A percentile compares a stretch with the other conserved stretches of the same genome.
phyloP scores from a whole-genome alignment of 1,140 invertebrate genomes.

The Drosophila neocordata region DNA sequence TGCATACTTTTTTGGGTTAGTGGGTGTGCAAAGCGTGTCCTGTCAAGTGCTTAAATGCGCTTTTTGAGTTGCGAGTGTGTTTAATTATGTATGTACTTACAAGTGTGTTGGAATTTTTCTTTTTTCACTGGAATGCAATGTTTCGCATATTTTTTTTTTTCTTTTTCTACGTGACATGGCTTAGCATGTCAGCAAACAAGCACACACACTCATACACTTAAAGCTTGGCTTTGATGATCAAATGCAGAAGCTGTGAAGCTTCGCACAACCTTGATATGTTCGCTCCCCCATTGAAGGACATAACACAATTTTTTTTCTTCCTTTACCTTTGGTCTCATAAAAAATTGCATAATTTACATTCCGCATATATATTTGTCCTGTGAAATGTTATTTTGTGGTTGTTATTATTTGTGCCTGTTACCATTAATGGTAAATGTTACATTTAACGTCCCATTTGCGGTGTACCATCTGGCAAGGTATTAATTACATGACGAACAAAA shows the following conservation, averaged over 20 bases:
- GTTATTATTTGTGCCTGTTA: slow-evolving; percentile 10
- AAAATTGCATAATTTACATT: slow-evolving; percentile 75
- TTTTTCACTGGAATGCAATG: slow-evolving; percentile 31
- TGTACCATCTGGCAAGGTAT: slow-evolving; percentile 60
- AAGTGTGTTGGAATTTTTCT: neutral
- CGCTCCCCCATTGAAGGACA: slow-evolving; percentile 47
- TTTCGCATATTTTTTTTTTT: slow-evolving; percentile 12
- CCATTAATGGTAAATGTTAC: slow-evolving; percentile 51
- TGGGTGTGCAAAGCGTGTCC: neutral
- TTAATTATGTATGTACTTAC: slow-evolving; percentile 47
- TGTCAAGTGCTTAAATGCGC: slow-evolving; percentile 29
- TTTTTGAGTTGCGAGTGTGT: slow-evolving; percentile 37
- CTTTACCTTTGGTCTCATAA: slow-evolving; percentile 60
- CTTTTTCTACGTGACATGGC: slow-evolving; percentile 20
- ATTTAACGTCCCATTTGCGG: slow-evolving; percentile 67
- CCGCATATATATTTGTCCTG: slow-evolving; percentile 34
- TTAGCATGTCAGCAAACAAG: slow-evolving; percentile 5
- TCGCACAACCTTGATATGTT: neutral
- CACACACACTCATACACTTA: slow-evolving; percentile 24
- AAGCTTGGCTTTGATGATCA: slow-evolving; percentile 30
- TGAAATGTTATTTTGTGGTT: slow-evolving; percentile 12
- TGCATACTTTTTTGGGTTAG: slow-evolving; percentile 18
- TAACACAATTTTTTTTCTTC: slow-evolving; percentile 41
- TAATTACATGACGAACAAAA: slow-evolving; percentile 32
- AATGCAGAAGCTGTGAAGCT: neutral